These are phyloP conservation scores for Microplitis mediator DNA, from an alignment of 1,140 invertebrate genomes.

Conservation along the genomic window DNA sequence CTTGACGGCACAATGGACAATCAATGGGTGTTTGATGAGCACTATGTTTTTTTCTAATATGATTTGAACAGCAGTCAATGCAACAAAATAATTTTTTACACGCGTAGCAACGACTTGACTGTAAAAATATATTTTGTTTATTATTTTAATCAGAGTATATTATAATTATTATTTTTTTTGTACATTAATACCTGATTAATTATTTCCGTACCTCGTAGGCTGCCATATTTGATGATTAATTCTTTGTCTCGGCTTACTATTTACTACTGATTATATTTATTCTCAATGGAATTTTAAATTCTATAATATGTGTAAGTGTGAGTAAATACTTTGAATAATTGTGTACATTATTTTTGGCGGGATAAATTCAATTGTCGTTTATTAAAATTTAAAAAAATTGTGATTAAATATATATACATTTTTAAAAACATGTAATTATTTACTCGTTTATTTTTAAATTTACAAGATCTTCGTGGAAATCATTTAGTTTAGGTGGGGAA, in stretches of 20 bases:
- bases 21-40: constrained; percentile 13
- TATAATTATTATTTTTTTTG: constrained; percentile 1
- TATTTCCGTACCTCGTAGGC: constrained; percentile 22
- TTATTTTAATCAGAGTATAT: constrained; percentile 20
- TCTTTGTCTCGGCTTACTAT: neutral
- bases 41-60: constrained; percentile 37
- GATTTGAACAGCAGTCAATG: constrained; percentile 35
- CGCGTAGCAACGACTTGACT: constrained; percentile 34
- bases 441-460: neutral
- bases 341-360: neutral
- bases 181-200: neutral
- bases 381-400: neutral
- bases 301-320: neutral
- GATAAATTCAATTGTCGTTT: neutral
- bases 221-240: constrained; percentile 31
- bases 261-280: neutral
- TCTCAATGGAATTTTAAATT: constrained; percentile 16
- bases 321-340: neutral
- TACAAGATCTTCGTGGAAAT: neutral
- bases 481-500: neutral
- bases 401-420: neutral
- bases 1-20: constrained; percentile 36
- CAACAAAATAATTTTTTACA: constrained; percentile 47
- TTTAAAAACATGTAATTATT: neutral
- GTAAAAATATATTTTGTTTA: constrained; percentile 13